A percentile compares a stretch with the other conserved stretches of the same genome.
Evolutionary conservation across 2,113 vertebrate genomes (phyloP).

Genomic region (Ifrita kowaldi): DNA sequence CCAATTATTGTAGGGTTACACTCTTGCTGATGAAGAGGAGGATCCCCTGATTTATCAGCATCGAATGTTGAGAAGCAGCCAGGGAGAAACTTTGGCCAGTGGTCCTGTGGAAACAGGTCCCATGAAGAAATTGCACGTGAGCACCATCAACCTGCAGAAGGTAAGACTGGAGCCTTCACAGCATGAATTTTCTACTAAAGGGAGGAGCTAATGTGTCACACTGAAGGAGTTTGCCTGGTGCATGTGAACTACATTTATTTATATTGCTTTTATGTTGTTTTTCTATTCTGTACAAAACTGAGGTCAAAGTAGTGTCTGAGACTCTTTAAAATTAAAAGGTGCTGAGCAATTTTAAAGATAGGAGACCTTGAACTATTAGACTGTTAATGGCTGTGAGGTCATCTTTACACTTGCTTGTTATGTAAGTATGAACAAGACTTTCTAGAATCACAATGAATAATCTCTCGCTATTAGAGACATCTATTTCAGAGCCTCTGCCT

Average conservation of each 20-base stretch:
- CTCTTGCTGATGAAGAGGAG: conserved; percentile 95
- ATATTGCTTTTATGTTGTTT: background rate
- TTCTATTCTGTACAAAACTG: background rate
- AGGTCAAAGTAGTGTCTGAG: background rate
- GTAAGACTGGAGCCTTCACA: conserved; percentile 40
- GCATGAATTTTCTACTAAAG: background rate
- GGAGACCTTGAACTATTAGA: background rate
- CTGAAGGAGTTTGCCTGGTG: background rate
- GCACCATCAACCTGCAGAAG: conserved; percentile 98
- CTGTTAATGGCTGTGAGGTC: background rate
- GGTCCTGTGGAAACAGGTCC: conserved; percentile 92
- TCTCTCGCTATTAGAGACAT: background rate
- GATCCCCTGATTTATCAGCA: conserved; percentile 95
- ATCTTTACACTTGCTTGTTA: background rate
- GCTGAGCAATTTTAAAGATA: background rate
- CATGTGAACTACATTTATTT: background rate
- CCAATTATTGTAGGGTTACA: conserved; percentile 84
- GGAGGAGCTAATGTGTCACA: background rate
- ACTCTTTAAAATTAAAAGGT: background rate
- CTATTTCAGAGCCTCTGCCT: background rate
- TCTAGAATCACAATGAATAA: background rate
- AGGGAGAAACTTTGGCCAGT: conserved; percentile 84
- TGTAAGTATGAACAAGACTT: background rate
- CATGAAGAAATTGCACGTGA: conserved; percentile 98
- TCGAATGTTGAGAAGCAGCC: conserved; percentile 83